Base-by-base conservation (phyloP, 2,797 vertebrate genomes). In the Hydrocynus forskahlii region DNA sequence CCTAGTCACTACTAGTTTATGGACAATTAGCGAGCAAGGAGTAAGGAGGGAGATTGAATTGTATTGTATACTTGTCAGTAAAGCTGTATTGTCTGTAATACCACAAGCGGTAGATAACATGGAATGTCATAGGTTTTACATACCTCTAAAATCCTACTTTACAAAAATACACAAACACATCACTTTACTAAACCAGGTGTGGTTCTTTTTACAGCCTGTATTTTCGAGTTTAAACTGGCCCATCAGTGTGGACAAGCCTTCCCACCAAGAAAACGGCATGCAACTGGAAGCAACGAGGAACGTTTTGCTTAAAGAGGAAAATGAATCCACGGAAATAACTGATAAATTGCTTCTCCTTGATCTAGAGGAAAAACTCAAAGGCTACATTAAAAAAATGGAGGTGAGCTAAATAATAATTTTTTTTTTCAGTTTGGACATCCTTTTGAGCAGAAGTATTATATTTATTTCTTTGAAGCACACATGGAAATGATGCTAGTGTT, bases 381-480 rank as follows among this genome's bases (percentile, higher is more conserved):
- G 85, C 76, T 86, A 89, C 83, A 68, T 89, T 38, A 79, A 19
- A 19, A 81, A 75, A 86, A 79, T 81, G 62, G 85, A 83, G 89
- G 89, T 89, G 75, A 82, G 76, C 35, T 35, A 35, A 35, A 35
- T 4, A 35, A 4, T 35, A 4, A 35, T 35, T 2, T 19, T 78
- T 71, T 55, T n/a, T 60, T 38, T 55, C 66, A 43, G 12, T 60
- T 57, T 40, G 38, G 38, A 25, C n/a, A 45, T 50, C 35, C 35
- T 50, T 55, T 57, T 17, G 48, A 57, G 43, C 64, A 64, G 35
- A 4, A 35, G 35, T 69, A 72, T 73, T 66, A 67, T 38, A 23
- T 40, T 2, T 54, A 64, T 79, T 81, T 62, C 19, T 75, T 57
- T 77, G 21, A 19, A 25, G 8, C 67, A 48, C 64, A 76, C 79